Conservation (phyloP, 2,113 vertebrate species). For the Trinectes maculatus region DNA sequence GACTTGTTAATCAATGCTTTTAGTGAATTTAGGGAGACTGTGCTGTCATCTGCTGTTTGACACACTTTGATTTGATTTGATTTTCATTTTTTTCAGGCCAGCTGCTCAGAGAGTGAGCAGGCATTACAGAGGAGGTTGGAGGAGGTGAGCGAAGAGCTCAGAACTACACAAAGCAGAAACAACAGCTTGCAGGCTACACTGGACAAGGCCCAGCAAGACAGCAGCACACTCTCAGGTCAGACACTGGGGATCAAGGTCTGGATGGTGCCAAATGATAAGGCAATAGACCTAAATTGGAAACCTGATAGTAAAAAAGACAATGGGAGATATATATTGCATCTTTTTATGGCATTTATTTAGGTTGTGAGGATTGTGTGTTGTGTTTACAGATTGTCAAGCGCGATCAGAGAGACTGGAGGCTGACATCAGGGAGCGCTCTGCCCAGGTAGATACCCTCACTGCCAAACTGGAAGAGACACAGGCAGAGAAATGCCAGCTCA, state of each 20-base stretch:
- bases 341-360: neutral
- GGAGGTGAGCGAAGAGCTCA: slow-evolving; percentile 89
- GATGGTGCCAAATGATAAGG: neutral
- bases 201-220: slow-evolving; percentile 86
- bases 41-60: slow-evolving; percentile 60
- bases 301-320: neutral
- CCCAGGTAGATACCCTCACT: slow-evolving; percentile 82
- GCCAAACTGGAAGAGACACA: slow-evolving; percentile 82
- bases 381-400: slow-evolving; percentile 83
- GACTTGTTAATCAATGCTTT: neutral
- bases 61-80: neutral
- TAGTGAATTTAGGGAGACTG: neutral
- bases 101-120: slow-evolving; percentile 83
- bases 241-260: neutral
- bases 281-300: neutral
- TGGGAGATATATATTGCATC: neutral
- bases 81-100: slow-evolving; percentile 79
- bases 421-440: slow-evolving; percentile 79
- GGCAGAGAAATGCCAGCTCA: slow-evolving; percentile 83
- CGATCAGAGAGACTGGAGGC: slow-evolving; percentile 82
- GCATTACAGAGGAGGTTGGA: slow-evolving; percentile 88
- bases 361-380: neutral
- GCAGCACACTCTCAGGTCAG: slow-evolving; percentile 84
- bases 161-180: slow-evolving; percentile 84
- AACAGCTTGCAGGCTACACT: slow-evolving; percentile 81